Conservation (phyloP, 1,140 invertebrate species). For the Paracyclopina nana region DNA sequence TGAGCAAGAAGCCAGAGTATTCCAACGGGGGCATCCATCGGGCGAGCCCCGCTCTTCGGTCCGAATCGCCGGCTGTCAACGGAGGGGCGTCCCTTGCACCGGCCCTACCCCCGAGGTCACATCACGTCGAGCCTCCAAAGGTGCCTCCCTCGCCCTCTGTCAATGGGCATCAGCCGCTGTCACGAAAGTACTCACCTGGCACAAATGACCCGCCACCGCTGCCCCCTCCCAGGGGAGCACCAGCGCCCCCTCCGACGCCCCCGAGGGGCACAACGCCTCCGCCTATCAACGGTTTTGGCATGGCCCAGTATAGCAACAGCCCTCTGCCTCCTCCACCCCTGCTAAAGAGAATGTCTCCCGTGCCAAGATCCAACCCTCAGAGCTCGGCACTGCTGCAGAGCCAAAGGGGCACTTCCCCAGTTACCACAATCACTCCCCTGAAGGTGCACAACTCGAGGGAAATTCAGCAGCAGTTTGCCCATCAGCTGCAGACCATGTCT, state of each 20-base stretch:
- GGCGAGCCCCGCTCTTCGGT: too few relatives aligned
- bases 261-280: conserved; percentile 18
- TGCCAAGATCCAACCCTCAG: conserved; percentile 20
- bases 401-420: conserved; percentile 20
- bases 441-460: conserved; percentile 58
- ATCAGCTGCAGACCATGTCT: conserved; percentile 65
- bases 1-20: too few relatives aligned
- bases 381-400: conserved; percentile 21
- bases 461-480: conserved; percentile 57
- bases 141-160: neutral
- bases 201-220: conserved; percentile 17
- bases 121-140: too few relatives aligned
- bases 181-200: too few relatives aligned
- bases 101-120: too few relatives aligned
- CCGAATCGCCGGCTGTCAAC: too few relatives aligned
- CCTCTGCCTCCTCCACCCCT: conserved; percentile 21
- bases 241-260: conserved; percentile 20
- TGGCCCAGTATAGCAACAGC: conserved; percentile 15
- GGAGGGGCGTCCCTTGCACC: too few relatives aligned
- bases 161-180: too few relatives aligned
- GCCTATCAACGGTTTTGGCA: conserved; percentile 22
- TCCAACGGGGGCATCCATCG: too few relatives aligned
- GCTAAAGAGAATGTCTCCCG: conserved; percentile 19
- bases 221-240: conserved; percentile 21
- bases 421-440: conserved; percentile 21